Base-by-base conservation (phyloP, 64 coral and sea anemone genomes). In the Orbicella faveolata region DNA sequence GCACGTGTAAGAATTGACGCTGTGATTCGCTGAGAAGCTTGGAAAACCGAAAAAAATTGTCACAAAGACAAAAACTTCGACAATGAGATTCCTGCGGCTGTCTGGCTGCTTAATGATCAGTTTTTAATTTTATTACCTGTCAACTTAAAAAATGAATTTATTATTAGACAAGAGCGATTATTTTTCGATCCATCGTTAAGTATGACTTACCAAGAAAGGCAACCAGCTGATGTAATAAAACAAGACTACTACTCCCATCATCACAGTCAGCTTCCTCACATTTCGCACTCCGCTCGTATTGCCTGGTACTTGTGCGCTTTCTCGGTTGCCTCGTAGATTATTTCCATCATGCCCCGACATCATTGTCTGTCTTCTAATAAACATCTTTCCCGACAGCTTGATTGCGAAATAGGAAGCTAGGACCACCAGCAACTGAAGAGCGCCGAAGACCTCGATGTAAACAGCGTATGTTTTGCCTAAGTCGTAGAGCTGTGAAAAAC, bases 201-300 rank as follows among this genome's bases (percentile, higher is more conserved):
- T 0, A 51, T 16, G 63, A 88, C 96, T 89, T 79, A 99, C 96
- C 94, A 99, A 68, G 86, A 99, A 92, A 20, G 96, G 96, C n/a
- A 99, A 36, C 93, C 93, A 99, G 74, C 90, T 99, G 26, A 99
- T 84, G 52, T 95, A 99, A 76, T 99, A 99, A 26, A 96, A 17
- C 15, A 99, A 36, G 2, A 95, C 92, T 1, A 99, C 96, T 17
- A 93, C 68, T 13, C 75, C 79, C 94, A 99, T 95, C 90, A 95
- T 95, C 0, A 77, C 69, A 0, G 94, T 87, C 39, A 96, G 76
- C 41, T 80, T 89, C 13, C 75, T 66, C 14, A 95, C 90, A 54
- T 83, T 90, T 77, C 82, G 76, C 12, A 96, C 83, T 6, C 94
- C 96, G 69, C 90, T 87, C 0, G 90, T 73, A n/a, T 67, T 87